Evolutionary conservation across 1,140 invertebrate genomes (phyloP).

Genomic region (Lamellibrachia luymesi): DNA sequence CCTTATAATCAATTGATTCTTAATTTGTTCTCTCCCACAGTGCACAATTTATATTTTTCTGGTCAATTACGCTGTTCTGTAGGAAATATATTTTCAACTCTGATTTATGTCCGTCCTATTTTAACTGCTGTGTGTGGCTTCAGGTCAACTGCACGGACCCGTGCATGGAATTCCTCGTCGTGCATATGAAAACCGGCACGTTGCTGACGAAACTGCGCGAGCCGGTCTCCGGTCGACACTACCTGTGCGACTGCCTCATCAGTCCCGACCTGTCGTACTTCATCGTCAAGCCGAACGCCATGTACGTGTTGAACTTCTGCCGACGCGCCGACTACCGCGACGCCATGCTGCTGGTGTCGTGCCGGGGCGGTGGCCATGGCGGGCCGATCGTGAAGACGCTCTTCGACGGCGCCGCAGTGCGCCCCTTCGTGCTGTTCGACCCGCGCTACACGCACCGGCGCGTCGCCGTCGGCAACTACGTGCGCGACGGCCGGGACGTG

Average conservation of each 20-base stretch:
- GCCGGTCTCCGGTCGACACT: slow-evolving; percentile 23
- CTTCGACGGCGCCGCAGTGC: slow-evolving; percentile 24
- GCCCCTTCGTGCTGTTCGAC: slow-evolving; percentile 27
- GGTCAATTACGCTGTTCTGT: too few relatives aligned
- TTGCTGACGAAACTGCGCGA: slow-evolving; percentile 25
- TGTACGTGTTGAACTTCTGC: slow-evolving; percentile 32
- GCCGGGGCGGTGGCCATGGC: slow-evolving; percentile 18
- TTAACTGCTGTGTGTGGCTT: not conserved
- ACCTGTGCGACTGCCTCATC: slow-evolving; percentile 30
- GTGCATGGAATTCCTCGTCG: slow-evolving; percentile 27
- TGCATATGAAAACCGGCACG: slow-evolving; percentile 29
- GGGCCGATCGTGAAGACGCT: slow-evolving; percentile 21
- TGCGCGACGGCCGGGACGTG: slow-evolving; percentile 20
- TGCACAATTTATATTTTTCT: too few relatives aligned
- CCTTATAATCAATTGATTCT: too few relatives aligned
- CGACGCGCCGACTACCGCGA: slow-evolving; percentile 24
- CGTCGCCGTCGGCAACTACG: slow-evolving; percentile 26
- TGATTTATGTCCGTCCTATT: too few relatives aligned
- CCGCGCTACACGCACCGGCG: slow-evolving; percentile 21
- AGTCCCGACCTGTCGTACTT: slow-evolving; percentile 28
- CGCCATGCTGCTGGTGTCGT: slow-evolving; percentile 26
- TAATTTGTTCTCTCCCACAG: too few relatives aligned
- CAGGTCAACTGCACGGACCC: slow-evolving; percentile 5
- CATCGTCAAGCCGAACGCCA: slow-evolving; percentile 30
- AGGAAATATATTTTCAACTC: too few relatives aligned